These are phyloP conservation scores for Harmothoe impar DNA, from an alignment of 2,888 invertebrate genomes.

Conservation along the genomic window DNA sequence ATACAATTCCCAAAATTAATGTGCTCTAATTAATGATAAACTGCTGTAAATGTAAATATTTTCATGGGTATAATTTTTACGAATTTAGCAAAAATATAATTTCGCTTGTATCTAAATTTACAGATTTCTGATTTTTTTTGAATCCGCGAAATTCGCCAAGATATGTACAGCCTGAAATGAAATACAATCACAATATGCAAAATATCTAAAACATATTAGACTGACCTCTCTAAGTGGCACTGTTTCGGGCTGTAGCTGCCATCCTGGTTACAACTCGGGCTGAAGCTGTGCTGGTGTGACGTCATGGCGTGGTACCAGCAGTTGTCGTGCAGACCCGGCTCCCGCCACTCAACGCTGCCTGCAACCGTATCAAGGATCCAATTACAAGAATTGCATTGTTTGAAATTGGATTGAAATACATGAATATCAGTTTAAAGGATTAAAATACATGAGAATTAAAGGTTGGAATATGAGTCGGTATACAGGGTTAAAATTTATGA, in stretches of 20 bases:
- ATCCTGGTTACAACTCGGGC: conserved; percentile 19
- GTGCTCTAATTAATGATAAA: too few relatives aligned
- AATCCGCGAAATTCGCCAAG: too few relatives aligned
- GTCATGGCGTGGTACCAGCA: conserved; percentile 34
- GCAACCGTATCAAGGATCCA: not conserved
- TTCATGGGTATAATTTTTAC: too few relatives aligned
- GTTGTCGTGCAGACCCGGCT: not conserved
- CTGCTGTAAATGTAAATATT: too few relatives aligned
- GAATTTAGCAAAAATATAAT: too few relatives aligned
- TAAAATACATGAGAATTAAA: not conserved
- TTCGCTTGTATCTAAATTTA: too few relatives aligned
- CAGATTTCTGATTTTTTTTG: too few relatives aligned
- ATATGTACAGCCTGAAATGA: too few relatives aligned
- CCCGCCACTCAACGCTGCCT: not conserved
- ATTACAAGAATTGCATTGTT: not conserved
- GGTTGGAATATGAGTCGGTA: not conserved
- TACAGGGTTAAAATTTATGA: not conserved
- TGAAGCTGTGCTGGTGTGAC: not conserved
- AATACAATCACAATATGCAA: too few relatives aligned
- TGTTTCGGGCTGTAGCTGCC: not conserved
- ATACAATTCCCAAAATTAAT: too few relatives aligned
- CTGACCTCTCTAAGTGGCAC: not conserved
- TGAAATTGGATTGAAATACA: not conserved
- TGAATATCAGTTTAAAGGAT: not conserved
- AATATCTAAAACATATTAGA: too few relatives aligned